Percentiles rank a stretch among this genome's conserved stretches.
phyloP scores from a whole-genome alignment of 2,113 vertebrate genomes.

The Gadus macrocephalus region DNA sequence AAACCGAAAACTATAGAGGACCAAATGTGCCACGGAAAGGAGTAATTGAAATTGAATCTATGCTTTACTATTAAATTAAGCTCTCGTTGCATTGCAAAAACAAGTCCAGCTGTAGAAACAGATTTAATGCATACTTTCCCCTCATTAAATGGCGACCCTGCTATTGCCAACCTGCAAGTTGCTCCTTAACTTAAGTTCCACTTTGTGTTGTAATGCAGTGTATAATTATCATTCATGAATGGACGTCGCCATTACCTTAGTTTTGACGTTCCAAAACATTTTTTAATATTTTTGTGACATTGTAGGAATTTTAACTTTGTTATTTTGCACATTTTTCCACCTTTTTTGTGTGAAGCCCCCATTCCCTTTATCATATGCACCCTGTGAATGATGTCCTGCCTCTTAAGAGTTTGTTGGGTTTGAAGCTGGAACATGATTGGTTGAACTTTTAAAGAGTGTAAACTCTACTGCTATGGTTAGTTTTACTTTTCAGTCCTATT shows the following conservation, averaged over 20 bases:
- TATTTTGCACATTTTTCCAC: constrained; percentile 57
- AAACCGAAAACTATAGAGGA: no score
- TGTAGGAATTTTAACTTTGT: constrained; percentile 53
- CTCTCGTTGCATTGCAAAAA: no score
- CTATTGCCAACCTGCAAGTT: neutral
- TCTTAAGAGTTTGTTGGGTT: no score
- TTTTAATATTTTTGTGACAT: constrained; percentile 6
- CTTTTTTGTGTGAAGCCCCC: constrained; percentile 39
- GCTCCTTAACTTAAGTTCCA: neutral
- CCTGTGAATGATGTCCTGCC: neutral
- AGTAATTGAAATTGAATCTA: no score
- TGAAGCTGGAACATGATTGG: neutral
- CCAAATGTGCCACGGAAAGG: no score
- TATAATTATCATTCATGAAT: neutral
- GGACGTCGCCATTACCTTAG: neutral
- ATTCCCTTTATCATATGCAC: constrained; percentile 10
- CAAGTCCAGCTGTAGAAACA: no score
- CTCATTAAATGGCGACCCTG: neutral
- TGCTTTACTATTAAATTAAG: no score
- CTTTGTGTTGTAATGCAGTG: neutral
- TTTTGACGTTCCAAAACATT: neutral
- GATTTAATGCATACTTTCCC: no score
- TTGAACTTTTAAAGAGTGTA: no score
- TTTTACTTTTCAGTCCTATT: constrained; percentile 31
- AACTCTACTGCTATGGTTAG: constrained; percentile 6